These are phyloP conservation scores for Embiotoca jacksoni DNA, from an alignment of 2,113 vertebrate species.

Conservation along the genomic window DNA sequence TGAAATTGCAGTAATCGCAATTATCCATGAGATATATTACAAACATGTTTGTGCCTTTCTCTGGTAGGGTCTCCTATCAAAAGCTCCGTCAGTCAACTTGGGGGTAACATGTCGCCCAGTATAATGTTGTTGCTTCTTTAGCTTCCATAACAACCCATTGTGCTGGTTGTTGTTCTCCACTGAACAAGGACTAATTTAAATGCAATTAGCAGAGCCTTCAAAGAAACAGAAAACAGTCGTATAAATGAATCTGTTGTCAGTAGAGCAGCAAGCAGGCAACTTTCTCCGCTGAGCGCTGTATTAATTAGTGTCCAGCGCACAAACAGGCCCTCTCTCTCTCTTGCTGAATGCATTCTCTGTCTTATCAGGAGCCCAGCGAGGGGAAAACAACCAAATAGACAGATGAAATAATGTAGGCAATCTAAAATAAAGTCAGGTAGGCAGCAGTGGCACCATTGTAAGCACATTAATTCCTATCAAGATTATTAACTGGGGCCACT, in stretches of 20 bases:
- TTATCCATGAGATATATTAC: slow-evolving; percentile 42
- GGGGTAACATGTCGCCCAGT: slow-evolving; percentile 1
- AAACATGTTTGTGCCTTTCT: slow-evolving; percentile 9
- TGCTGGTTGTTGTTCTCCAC: slow-evolving; percentile 64
- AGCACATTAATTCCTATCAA: slow-evolving; percentile 73
- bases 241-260: slow-evolving; percentile 83
- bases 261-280: slow-evolving; percentile 71
- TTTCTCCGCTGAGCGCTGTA: slow-evolving; percentile 78
- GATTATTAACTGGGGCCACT: slow-evolving; percentile 71
- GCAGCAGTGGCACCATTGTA: slow-evolving; percentile 69
- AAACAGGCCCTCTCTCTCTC: slow-evolving; percentile 74
- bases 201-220: slow-evolving; percentile 80
- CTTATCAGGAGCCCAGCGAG: slow-evolving; percentile 74
- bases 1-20: slow-evolving; percentile 43
- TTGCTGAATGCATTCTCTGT: slow-evolving; percentile 70
- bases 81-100: slow-evolving; percentile 19
- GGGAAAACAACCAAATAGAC: slow-evolving; percentile 63
- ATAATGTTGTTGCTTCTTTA: slow-evolving; percentile 36
- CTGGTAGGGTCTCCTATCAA: slow-evolving; percentile 23
- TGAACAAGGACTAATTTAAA: slow-evolving; percentile 82
- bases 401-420: slow-evolving; percentile 73
- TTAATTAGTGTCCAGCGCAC: slow-evolving; percentile 84
- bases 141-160: slow-evolving; percentile 59
- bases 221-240: slow-evolving; percentile 77
- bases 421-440: slow-evolving; percentile 78